phyloP scores from a whole-genome alignment of 2,797 vertebrate genomes.

The Lepus oiostolus region DNA sequence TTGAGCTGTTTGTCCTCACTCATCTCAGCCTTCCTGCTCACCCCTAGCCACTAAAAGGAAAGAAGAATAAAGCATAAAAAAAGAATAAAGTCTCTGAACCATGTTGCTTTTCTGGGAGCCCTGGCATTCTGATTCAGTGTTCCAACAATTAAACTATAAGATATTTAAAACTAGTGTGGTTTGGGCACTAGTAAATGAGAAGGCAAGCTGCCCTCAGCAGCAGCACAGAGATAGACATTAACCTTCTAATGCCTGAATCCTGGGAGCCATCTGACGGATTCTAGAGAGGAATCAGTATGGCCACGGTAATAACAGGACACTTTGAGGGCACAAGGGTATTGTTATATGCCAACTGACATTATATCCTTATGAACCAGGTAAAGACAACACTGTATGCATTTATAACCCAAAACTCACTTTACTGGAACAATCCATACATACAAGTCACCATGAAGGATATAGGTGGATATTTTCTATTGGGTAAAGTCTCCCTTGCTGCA shows the following conservation, averaged over 20 bases:
- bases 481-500: background rate
- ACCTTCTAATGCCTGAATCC: background rate
- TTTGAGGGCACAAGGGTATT: background rate
- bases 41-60: background rate
- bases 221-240: background rate
- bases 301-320: background rate
- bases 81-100: background rate
- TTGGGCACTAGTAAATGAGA: background rate
- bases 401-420: background rate
- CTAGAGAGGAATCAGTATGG: background rate
- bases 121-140: background rate
- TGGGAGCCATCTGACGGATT: background rate
- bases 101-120: background rate
- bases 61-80: slow-evolving; percentile 38
- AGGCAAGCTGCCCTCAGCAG: background rate
- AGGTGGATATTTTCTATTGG: background rate
- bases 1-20: slow-evolving; percentile 1
- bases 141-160: background rate
- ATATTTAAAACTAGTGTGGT: background rate
- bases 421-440: background rate
- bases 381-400: background rate
- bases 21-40: background rate
- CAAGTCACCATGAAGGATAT: background rate
- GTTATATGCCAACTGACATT: background rate
- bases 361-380: background rate